Base-by-base conservation (phyloP, 2,888 invertebrate genomes). In the Sipha maydis region DNA sequence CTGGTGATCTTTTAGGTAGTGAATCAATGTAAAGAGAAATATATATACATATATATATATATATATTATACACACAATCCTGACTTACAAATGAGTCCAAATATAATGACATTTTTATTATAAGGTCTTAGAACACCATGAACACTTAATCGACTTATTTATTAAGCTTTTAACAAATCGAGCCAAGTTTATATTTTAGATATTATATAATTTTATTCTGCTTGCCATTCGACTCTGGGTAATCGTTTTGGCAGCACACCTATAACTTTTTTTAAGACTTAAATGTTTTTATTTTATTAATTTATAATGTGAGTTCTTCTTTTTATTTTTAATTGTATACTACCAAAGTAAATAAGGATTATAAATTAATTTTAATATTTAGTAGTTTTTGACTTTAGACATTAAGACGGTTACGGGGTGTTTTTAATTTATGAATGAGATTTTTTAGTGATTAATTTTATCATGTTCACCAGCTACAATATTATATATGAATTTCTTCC, bases 1-100 rank as follows among this genome's bases (percentile, higher is more conserved):
- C 97, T 91, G 96, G 96, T 91, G 96, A 97, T 93, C 94, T 97
- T 92, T 95, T 97, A 92, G 96, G 96, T 92, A 96, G 96, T 92
- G 96, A 96, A 94, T 95, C 96, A 92, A 96, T 96, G 94, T 96
- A 95, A 94, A 92, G 48, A 76, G 17, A 82, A 7, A 31, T 85
- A 56, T 83, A 67, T 76, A 67, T 31, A 69, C 48, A 73, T 77
- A 69, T 77, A 77, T 79, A 71, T 85, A 78, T 78, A 71, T 71
- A 71, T 85, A 25, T 85, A 71, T 79, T 75, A 75, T 61, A 67
- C 28, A 67, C 14, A 85, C 28, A 67, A 77, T 85, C 76, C 85
- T 78, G 77, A 85, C 85, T 85, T 82, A 75, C 80, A 82, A 88
- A 75, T 19, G n/a, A 88, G 88, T 88, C 88, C 88, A 88, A 80